These are phyloP conservation scores for Myotis davidii DNA, from an alignment of 2,113 vertebrate species.

Conservation along the genomic window DNA sequence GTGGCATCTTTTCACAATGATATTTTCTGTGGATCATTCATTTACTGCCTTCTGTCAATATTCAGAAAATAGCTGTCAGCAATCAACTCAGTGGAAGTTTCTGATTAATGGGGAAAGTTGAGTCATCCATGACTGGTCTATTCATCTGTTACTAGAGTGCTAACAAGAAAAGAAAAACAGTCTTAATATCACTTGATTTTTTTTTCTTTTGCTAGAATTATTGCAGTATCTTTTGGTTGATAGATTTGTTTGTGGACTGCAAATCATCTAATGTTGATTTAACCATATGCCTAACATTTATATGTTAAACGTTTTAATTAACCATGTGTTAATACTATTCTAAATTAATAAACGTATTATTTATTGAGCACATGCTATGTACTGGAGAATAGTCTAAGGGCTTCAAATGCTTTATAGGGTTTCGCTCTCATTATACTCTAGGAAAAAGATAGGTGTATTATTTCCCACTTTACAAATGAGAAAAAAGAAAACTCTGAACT, in stretches of 20 bases:
- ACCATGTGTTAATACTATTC: neutral
- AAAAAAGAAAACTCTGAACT: neutral
- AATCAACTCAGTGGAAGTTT: slow-evolving; percentile 38
- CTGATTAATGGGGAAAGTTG: slow-evolving; percentile 32
- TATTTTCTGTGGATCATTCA: slow-evolving; percentile 49
- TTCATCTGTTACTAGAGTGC: neutral
- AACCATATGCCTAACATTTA: neutral
- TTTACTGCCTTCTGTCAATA: slow-evolving; percentile 53
- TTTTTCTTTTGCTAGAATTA: neutral
- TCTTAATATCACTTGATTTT: neutral
- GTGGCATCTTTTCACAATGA: slow-evolving; percentile 21
- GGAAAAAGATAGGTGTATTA: neutral
- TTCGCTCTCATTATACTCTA: neutral
- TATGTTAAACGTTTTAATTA: neutral
- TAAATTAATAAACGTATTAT: neutral
- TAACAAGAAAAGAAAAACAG: slow-evolving; percentile 15
- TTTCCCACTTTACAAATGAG: neutral
- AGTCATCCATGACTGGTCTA: neutral
- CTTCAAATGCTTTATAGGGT: neutral
- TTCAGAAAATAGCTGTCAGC: slow-evolving; percentile 35
- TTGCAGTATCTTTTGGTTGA: neutral
- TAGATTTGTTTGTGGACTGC: neutral
- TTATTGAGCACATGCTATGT: neutral
- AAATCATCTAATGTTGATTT: neutral
- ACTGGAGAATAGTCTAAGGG: neutral